Conservation (phyloP, 2,113 vertebrate species). For the Megaptera novaeangliae region DNA sequence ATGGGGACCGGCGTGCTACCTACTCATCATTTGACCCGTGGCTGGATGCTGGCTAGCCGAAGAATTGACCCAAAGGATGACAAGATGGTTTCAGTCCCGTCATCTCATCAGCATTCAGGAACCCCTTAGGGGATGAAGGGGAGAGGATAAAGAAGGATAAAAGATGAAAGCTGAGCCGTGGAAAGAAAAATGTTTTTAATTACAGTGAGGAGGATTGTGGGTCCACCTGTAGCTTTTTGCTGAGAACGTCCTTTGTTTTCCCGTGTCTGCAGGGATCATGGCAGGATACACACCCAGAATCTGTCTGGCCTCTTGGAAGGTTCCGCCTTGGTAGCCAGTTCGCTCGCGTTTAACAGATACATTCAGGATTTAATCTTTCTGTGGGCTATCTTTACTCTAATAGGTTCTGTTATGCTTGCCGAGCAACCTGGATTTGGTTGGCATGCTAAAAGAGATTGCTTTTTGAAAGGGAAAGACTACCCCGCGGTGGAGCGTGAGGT, state of each 20-base stretch:
- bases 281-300: not conserved
- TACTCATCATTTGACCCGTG: conserved; percentile 74
- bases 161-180: conserved; percentile 60
- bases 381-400: not conserved
- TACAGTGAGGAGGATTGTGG: conserved; percentile 48
- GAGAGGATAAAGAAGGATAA: conserved; percentile 53
- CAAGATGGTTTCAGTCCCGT: conserved; percentile 59
- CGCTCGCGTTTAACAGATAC: not conserved
- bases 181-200: conserved; percentile 65
- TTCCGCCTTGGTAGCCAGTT: not conserved
- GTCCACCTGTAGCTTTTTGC: conserved; percentile 65
- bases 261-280: conserved; percentile 5
- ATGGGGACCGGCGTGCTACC: conserved; percentile 67
- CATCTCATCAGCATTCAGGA: conserved; percentile 63
- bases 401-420: conserved; percentile 23
- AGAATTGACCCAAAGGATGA: conserved; percentile 63
- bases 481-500: not conserved
- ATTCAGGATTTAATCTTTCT: conserved; percentile 43
- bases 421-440: not conserved
- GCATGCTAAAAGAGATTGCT: conserved; percentile 18
- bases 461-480: not conserved
- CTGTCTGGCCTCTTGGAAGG: conserved; percentile 15
- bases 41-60: conserved; percentile 55
- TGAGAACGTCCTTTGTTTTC: conserved; percentile 55
- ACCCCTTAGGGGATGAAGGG: conserved; percentile 51